A percentile compares a stretch with the other conserved stretches of the same genome.
Conservation (phyloP, 2,797 vertebrate species). For the Podarcis lilfordi region DNA sequence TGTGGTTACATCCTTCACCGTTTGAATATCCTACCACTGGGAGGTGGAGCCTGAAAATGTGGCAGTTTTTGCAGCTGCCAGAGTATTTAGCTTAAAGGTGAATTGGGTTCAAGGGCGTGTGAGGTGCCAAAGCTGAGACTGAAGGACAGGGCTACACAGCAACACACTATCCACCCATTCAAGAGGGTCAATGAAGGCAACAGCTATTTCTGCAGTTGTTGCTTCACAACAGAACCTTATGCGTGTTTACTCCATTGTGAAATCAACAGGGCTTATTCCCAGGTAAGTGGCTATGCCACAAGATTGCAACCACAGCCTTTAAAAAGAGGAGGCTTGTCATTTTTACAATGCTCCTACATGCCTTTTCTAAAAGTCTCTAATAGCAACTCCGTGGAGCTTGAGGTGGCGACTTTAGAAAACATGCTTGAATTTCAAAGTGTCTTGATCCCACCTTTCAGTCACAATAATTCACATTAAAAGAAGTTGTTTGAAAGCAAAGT, state of each 20-base stretch:
- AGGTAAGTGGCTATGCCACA: no score
- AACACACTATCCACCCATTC: neutral
- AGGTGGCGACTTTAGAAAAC: neutral
- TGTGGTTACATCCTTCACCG: neutral
- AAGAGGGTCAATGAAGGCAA: neutral
- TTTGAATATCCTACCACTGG: neutral
- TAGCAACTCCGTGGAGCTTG: neutral
- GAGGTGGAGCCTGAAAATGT: neutral
- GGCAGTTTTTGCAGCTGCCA: neutral
- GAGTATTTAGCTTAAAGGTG: neutral
- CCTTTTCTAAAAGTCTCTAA: neutral
- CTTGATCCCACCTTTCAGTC: neutral
- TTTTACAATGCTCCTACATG: neutral
- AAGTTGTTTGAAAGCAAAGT: slow-evolving; percentile 2
- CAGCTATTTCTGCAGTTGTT: neutral
- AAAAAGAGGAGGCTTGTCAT: neutral
- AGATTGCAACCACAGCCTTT: neutral
- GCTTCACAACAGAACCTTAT: no score
- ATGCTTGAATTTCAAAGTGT: slow-evolving; percentile 24
- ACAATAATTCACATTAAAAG: neutral
- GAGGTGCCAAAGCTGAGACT: neutral
- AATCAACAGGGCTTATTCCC: no score
- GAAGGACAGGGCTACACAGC: neutral
- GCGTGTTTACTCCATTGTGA: no score
- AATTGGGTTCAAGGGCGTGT: neutral